phyloP scores from a whole-genome alignment of 2,888 invertebrate genomes.

The Eurois occulta region DNA sequence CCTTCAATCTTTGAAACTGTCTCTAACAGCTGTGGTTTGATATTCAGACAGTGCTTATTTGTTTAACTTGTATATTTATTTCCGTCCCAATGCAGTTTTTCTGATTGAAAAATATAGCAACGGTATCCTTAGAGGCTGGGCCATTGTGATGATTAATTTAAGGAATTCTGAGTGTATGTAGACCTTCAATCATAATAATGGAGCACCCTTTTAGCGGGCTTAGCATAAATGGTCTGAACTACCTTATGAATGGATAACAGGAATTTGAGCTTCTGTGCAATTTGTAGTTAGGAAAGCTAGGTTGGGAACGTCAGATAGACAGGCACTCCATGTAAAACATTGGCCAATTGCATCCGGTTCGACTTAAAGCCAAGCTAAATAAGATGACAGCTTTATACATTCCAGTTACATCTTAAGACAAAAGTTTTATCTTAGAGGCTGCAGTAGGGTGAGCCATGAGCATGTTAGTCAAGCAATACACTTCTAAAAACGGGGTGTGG shows the following conservation, averaged over 20 bases:
- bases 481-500: too few species aligned
- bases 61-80: not conserved
- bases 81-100: too few species aligned
- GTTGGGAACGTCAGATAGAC: not conserved
- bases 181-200: constrained; percentile 24
- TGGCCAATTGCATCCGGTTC: not conserved
- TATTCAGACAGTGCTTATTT: not conserved
- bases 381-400: not conserved
- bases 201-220: constrained; percentile 10
- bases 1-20: not conserved
- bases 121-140: not conserved
- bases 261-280: not conserved
- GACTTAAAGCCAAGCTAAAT: not conserved
- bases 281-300: not conserved
- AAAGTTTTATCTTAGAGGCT: too few species aligned
- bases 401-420: too few species aligned
- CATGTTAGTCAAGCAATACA: too few species aligned
- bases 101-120: not conserved
- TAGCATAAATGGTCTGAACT: not conserved
- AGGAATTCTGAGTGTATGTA: constrained; percentile 7
- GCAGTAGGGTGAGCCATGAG: too few species aligned
- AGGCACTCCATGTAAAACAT: not conserved
- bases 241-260: not conserved
- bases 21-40: not conserved
- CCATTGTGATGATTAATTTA: constrained; percentile 22